Evolutionary conservation across 2,888 invertebrate genomes (phyloP), one percentile per base, ranked within the genome.

Genomic region (Eugnorisma glareosa): DNA sequence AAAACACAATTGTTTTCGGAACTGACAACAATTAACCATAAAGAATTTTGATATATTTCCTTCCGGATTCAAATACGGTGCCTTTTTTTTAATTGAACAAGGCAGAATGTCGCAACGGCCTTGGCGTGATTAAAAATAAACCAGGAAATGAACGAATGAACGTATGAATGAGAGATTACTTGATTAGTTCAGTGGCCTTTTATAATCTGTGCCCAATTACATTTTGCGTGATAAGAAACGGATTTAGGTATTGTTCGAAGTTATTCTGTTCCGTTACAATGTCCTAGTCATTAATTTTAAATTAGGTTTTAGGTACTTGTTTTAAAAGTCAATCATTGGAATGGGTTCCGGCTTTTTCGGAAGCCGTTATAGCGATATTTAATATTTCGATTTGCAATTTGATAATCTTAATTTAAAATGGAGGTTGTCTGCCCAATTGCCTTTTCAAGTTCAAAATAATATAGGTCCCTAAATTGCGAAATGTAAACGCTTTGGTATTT

Each of bases 71-170:
- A 57, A 80, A 82, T 68, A 67, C 68, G 57, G 72, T 21, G 68
- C 28, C 40, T 76, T 67, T 80, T 73, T 79, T 73, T 69, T 69
- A 75, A 79, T 83, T 72, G 61, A 40, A 77, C 79, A 67, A 79
- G 79, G 73, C 83, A 68, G 79, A 85, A 77, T 90, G 90, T 78
- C 88, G 81, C 57, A 54, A 40, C n/a, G 79, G 80, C 92, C 92
- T 92, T 91, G 90, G 72, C 37, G 71, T 85, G 85, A 88, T 89
- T 90, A 81, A 87, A 89, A 88, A 87, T 82, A 86, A 83, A 90
- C 80, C 83, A 89, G 91, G 92, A 92, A 92, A 90, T 89, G 81
- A 84, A 76, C 61, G 80, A 83, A 83, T 72, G 76, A 86, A 71
- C 61, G 83, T 70, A 71, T 81, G 80, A 81, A 71, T 83, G 84